These are phyloP conservation scores for Mus spicilegus DNA, from an alignment of 2,113 vertebrate species.

Conservation along the genomic window DNA sequence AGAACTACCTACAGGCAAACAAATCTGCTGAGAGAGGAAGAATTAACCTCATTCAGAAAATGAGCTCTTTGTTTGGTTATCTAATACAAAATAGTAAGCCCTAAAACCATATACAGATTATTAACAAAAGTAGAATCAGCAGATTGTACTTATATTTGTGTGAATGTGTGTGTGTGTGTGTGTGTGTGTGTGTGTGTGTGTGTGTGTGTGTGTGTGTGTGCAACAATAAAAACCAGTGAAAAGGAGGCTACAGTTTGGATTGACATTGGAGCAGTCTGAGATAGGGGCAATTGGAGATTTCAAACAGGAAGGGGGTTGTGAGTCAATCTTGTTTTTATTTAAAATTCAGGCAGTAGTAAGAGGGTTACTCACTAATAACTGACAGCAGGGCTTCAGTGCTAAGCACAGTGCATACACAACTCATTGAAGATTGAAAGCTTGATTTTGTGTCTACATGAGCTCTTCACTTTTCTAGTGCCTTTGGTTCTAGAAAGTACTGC, in stretches of 20 bases:
- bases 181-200: neutral
- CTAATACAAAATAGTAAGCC: neutral
- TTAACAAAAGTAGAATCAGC: neutral
- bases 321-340: neutral
- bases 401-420: neutral
- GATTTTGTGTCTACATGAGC: neutral
- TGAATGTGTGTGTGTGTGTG: neutral
- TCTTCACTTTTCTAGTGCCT: neutral
- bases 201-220: neutral
- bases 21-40: neutral
- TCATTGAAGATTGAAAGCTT: neutral
- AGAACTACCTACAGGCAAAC: neutral
- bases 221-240: neutral
- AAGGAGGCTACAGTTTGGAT: neutral
- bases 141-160: neutral
- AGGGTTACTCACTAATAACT: neutral
- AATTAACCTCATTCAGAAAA: neutral
- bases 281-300: neutral
- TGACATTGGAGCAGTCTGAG: neutral
- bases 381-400: neutral
- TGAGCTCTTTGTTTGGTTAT: neutral
- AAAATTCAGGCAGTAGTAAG: neutral
- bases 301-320: neutral
- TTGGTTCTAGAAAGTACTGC: neutral
- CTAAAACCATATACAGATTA: neutral